phyloP scores from a whole-genome alignment of 2,113 vertebrate genomes.

The Xiphophorus hellerii region DNA sequence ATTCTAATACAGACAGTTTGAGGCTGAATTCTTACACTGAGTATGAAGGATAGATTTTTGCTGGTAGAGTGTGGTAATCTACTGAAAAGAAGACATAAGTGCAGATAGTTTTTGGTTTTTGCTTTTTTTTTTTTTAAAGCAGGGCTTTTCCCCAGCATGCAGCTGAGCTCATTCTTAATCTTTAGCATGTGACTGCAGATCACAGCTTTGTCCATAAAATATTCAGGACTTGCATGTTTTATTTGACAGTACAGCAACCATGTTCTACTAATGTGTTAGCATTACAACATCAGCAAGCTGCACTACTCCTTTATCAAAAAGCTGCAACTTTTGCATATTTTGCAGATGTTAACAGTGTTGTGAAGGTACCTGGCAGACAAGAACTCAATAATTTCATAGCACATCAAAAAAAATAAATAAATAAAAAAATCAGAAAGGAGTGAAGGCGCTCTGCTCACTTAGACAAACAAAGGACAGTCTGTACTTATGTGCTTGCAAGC shows the following conservation, averaged over 20 bases:
- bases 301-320: not conserved
- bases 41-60: not conserved
- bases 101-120: not conserved
- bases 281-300: not conserved
- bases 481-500: constrained; percentile 16
- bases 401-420: not conserved
- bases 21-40: not conserved
- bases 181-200: constrained; percentile 67
- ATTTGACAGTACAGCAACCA: constrained; percentile 3
- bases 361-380: not conserved
- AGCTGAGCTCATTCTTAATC: constrained; percentile 56
- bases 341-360: not conserved
- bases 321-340: not conserved
- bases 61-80: constrained; percentile 3
- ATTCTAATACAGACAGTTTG: constrained; percentile 1
- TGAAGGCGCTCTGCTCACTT: constrained; percentile 41
- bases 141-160: not conserved
- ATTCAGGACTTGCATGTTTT: constrained; percentile 31
- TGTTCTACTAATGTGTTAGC: not conserved
- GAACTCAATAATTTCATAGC: not conserved
- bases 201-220: constrained; percentile 41
- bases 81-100: not conserved
- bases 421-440: not conserved
- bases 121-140: too few relatives aligned
- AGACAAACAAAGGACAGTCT: constrained; percentile 23